These are phyloP conservation scores for Myotis daubentonii DNA, from an alignment of 2,797 vertebrate genomes.

Conservation along the genomic window DNA sequence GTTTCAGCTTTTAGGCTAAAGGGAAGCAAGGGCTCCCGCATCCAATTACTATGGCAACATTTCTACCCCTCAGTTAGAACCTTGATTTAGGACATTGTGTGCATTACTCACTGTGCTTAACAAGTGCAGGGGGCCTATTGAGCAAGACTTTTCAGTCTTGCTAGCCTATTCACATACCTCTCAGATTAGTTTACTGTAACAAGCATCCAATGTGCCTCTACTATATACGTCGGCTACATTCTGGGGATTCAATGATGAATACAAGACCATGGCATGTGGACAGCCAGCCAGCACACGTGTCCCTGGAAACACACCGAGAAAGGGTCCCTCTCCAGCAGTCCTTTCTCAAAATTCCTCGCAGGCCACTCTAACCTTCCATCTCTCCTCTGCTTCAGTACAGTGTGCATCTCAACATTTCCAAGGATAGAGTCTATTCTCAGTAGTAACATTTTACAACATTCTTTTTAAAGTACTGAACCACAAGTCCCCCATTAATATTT, in stretches of 20 bases:
- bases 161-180: not conserved
- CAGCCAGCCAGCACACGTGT: not conserved
- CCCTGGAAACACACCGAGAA: not conserved
- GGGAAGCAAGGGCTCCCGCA: not conserved
- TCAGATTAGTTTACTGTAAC: not conserved
- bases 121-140: not conserved
- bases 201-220: not conserved
- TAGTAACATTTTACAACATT: constrained; percentile 26
- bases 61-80: not conserved
- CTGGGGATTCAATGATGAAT: not conserved
- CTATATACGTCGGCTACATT: not conserved
- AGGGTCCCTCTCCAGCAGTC: not conserved
- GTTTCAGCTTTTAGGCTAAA: not conserved
- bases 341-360: not conserved
- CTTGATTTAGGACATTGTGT: not conserved
- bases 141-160: not conserved
- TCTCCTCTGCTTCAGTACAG: not conserved
- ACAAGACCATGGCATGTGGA: not conserved
- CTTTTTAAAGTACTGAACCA: constrained; percentile 1
- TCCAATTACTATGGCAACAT: constrained; percentile 39
- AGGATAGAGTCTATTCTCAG: not conserved
- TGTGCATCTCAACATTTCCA: not conserved
- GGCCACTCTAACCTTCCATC: not conserved
- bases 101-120: not conserved
- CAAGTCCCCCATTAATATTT: constrained; percentile 13